phyloP scores from a whole-genome alignment of 2,113 vertebrate genomes.

The Brienomyrus brachyistius region DNA sequence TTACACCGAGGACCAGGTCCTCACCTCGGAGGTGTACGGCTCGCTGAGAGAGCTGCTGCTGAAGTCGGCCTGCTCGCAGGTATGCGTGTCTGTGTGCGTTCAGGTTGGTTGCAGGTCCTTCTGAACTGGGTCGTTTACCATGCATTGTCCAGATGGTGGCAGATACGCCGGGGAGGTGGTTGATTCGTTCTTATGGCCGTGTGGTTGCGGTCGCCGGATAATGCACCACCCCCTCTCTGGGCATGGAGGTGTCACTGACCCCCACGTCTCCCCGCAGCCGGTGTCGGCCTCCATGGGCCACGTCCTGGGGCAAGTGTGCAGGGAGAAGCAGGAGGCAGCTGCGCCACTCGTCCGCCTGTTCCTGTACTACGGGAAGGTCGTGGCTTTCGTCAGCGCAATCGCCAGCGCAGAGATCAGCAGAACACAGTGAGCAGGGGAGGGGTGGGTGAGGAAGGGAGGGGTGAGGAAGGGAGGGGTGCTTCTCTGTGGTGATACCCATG shows the following conservation, averaged over 20 bases:
- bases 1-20: conserved; percentile 97
- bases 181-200: too few relatives aligned
- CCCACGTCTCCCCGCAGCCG: conserved; percentile 57
- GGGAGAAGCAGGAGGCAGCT: conserved; percentile 94
- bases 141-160: neutral
- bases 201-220: neutral
- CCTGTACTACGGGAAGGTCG: conserved; percentile 85
- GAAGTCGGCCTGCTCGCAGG: conserved; percentile 80
- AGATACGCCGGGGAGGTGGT: too few relatives aligned
- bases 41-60: conserved; percentile 82
- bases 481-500: neutral
- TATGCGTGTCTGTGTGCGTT: conserved; percentile 34
- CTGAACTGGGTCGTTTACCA: neutral
- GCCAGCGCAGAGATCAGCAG: conserved; percentile 91
- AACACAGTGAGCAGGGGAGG: conserved; percentile 87
- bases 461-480: neutral
- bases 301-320: conserved; percentile 87
- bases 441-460: neutral
- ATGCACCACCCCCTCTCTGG: neutral
- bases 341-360: conserved; percentile 89
- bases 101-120: neutral
- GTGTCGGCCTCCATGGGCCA: conserved; percentile 88
- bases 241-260: neutral
- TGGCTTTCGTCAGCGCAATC: conserved; percentile 94
- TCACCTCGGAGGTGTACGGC: conserved; percentile 83